These are phyloP conservation scores for Theristus sp. DNA, from an alignment of 2,888 invertebrate genomes.

Conservation along the genomic window DNA sequence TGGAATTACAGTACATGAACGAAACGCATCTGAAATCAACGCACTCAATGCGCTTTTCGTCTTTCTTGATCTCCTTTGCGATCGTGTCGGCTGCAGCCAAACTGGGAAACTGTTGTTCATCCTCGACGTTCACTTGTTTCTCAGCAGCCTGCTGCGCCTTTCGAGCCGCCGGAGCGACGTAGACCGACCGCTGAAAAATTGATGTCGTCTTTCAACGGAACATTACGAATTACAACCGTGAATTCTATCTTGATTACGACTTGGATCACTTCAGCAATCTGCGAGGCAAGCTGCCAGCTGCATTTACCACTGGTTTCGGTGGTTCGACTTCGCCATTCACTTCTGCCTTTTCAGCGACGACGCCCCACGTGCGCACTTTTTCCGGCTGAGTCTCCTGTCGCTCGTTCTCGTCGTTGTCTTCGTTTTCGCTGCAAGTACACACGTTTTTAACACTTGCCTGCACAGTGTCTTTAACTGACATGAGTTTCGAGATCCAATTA, in stretches of 20 bases:
- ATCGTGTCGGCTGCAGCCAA: neutral
- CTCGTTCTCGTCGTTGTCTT: neutral
- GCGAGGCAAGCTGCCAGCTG: too few species aligned
- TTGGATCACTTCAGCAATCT: too few species aligned
- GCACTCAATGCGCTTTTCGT: neutral
- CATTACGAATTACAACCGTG: too few species aligned
- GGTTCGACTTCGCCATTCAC: neutral
- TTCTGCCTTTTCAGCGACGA: neutral
- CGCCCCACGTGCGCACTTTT: neutral
- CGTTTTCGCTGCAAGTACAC: neutral
- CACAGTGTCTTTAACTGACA: neutral
- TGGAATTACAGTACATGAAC: too few species aligned
- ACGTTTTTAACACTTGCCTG: neutral
- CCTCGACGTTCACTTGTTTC: neutral
- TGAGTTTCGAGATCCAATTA: too few species aligned
- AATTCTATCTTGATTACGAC: too few species aligned
- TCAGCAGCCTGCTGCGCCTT: neutral
- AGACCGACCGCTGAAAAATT: neutral
- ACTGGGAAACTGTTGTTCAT: neutral
- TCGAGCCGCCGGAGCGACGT: neutral
- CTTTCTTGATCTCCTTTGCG: neutral
- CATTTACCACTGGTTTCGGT: neutral
- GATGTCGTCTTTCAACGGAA: too few species aligned
- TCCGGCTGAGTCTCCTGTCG: neutral
- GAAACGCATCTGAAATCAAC: too few species aligned